Base-by-base conservation (phyloP, 2,797 vertebrate genomes). In the Valencia hispanica region DNA sequence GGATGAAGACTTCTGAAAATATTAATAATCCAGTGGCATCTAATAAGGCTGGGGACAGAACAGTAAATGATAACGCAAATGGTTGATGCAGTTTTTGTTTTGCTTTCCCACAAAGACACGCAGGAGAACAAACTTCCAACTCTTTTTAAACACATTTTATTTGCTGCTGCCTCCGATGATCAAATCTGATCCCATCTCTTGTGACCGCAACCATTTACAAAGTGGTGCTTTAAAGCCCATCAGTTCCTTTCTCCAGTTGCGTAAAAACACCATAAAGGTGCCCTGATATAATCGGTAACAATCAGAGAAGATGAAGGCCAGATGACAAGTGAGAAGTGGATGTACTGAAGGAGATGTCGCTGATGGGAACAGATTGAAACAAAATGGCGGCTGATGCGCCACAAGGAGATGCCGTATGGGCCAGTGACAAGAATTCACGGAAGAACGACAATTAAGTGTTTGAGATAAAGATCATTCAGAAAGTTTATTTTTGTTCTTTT, bases 181-280 rank as follows among this genome's bases (percentile, higher is more conserved):
- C 88, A 90, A 92, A 91, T 90, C 87, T 80, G 90, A 91, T 93
- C 75, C 77, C 89, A 93, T 94, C 92, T 81, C 78, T 83, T 80
- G 75, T 87, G 91, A 92, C 87, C 86, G 90, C 70, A 73, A 85
- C 85, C 82, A 80, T 90, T 93, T 88, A 93, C 86, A 85, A 86
- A 84, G 80, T 88, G 91, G 87, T 75, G 86, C 90, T 88, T 87
- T 88, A 90, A 89, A 92, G 84, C 85, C 91, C 90, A 92, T 92
- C 91, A 90, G 89, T 85, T 81, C 74, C 81, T 84, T 79, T 86
- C 87, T 84, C 76, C 75, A 77, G 76, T 57, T 34, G 65, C 36
- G 34, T 59, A 80, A 88, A 89, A 86, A 86, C 87, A 68, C 65
- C 65, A 43, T n/a, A 86, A 85, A 82, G 72, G 84, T 74, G 65